Base-by-base conservation (phyloP, 2,113 vertebrate species). In the Andinoacara biseriatus region DNA sequence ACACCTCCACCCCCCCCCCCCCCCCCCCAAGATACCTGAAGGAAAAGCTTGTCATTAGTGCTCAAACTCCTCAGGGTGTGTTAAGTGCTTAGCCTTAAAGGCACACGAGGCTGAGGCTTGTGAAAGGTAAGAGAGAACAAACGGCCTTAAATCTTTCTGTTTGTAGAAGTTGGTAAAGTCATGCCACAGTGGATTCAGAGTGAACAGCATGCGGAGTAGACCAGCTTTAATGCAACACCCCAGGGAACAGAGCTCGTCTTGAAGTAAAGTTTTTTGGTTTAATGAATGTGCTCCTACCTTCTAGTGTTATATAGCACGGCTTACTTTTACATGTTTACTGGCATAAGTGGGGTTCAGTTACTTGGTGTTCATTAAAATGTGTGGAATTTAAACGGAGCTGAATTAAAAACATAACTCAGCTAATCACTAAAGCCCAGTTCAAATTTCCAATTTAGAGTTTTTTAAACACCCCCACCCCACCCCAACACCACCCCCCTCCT, bases 361-460 rank as follows among this genome's bases (percentile, higher is more conserved):
- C 5, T 31, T 0, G 2, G 46, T 22, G 14, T 46, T 60, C 1
- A 2, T 58, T 29, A 54, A 72, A 63, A 74, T 38, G 9, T 38
- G 58, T 58, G 22, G 33, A 82, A 22, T 20, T 5, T 17, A 9
- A 33, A 29, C 1, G 0, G 15, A 9, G 5, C 22, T 59, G 17
- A 14, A 35, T 35, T 54, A 61, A 69, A 87, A 40, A 5, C 10
- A 5, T 49, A 29, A 29, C 24, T 5, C 9, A 3, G 6, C 5
- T 40, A 63, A 57, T 86, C 63, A 76, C 87, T 81, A 84, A 76
- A 46, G 26, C 11, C 6, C n/a, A 35, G 58, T 58, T 91, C 58
- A 78, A 13, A 52, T 87, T 76, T 81, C 76, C 77, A 85, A 75
- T 86, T 77, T 62, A 49, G 26, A 1, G 3, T 59, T 5, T n/a